Evolutionary conservation across 1,140 invertebrate genomes (phyloP), one percentile per base, ranked within the genome.

Genomic region (Calephelis virginiensis): DNA sequence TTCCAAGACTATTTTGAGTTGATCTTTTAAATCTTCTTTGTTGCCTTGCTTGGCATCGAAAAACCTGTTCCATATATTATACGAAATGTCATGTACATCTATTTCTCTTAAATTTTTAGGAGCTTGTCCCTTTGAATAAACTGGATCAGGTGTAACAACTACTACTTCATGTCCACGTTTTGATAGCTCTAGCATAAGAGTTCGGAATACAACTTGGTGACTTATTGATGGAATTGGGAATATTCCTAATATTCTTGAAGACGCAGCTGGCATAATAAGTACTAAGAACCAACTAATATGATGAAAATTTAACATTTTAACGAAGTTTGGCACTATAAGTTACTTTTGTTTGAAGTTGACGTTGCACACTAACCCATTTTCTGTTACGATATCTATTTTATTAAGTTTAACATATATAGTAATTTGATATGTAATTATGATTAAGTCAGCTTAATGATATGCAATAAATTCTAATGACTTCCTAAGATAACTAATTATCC

Each of bases 151-250:
- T 12, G 61, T 63, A 28, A 63, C 37, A 12, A 63, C 61, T 1
- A 63, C 13, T 5, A 63, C 61, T 38, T 63, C 61, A 17, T 63
- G 61, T 37, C 47, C 28, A 11, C 5, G 14, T 2, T 45, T 63
- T 5, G 61, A 40, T 7, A 63, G 14, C 10, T 28, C 61, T 12
- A 47, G 61, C 13, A 47, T 63, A 13, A 63, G 28, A 47, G 61
- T 37, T 28, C 61, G 43, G 14, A 63, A 63, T n/a, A 63, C 61
- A 0, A 63, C 61, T 46, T 63, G 61, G n/a, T 63, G 61, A n/a
- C 61, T 63, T 47, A 63, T 63, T 11, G 61, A 63, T n/a, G 61
- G 61, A 10, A 63, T 45, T 3, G 61, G 61, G 17, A 63, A 63
- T 63, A 63, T 63, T 8, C 45, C 61, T 37, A 63, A 63, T 48